Evolutionary conservation across 2,888 invertebrate genomes (phyloP), one percentile per base, ranked within the genome.

Genomic region (Dicyrtoma fusca): DNA sequence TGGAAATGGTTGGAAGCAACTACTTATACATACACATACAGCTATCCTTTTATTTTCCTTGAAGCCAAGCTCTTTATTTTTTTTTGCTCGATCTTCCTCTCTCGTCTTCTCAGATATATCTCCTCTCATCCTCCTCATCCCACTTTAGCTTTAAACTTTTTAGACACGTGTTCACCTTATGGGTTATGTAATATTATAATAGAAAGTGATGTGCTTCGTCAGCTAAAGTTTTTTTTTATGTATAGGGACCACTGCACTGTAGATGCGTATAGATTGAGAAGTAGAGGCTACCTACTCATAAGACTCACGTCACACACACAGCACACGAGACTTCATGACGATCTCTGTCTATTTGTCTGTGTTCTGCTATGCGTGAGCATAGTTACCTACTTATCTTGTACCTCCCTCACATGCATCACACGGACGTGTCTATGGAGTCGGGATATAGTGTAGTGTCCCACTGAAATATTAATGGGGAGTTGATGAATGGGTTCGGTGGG

Each of bases 391-490:
- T 49, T 17, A n/a, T 11, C 3, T 49, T 49, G 3, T 49, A 49
- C 17, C 4, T 49, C 14, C 49, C 5, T n/a, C n/a, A 49, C 17
- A 11, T 49, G 11, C 34, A 34, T 34, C 3, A 34, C 8, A 34
- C 8, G 8, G 4, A 8, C 8, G 34, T 8, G 34, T 34, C 3
- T 34, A 34, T 34, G 8, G 34, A 34, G 3, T 34, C 3, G 3
- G 34, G 34, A 34, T 34, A 8, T 8, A 34, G 34, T 34, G 34
- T 8, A 34, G 34, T 34, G 34, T 34, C 34, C 34, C 34, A 34
- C 25, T 44, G 44, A 34, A 44, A 62, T 62, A 62, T 62, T 62
- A 62, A 62, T 62, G 62, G 44, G 42, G 21, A 62, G 42, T 62
- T 42, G 62, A 62, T 62, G 62, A 62, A 62, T 62, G 62, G 17